Conservation (phyloP, 2,888 invertebrate species). For the Ectobius pallidus region DNA sequence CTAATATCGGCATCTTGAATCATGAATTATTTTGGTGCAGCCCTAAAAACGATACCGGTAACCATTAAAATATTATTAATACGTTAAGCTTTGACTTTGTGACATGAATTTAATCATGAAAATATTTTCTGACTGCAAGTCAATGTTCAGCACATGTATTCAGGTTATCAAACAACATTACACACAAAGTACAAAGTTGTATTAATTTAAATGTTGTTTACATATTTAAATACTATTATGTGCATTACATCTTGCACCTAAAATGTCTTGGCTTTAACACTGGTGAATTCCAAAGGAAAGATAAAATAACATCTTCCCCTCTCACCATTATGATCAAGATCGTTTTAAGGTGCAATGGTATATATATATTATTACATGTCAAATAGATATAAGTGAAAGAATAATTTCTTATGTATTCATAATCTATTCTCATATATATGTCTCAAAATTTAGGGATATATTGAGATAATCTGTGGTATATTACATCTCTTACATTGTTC, state of each 20-base stretch:
- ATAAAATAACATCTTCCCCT: neutral
- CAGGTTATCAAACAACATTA: conserved; percentile 32
- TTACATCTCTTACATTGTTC: conserved; percentile 18
- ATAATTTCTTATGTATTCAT: conserved; percentile 27
- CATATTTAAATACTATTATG: conserved; percentile 24
- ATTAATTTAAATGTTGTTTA: conserved; percentile 32
- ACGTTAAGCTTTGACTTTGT: neutral
- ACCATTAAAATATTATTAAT: neutral
- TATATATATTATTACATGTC: conserved; percentile 23
- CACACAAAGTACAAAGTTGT: conserved; percentile 31
- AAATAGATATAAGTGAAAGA: conserved; percentile 23
- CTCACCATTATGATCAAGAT: neutral
- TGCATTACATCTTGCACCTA: conserved; percentile 19
- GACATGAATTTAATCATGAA: neutral
- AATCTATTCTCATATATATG: conserved; percentile 23
- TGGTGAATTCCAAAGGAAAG: neutral
- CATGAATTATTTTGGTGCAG: neutral
- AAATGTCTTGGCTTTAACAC: conserved; percentile 1
- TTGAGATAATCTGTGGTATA: conserved; percentile 19
- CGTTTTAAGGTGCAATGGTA: conserved; percentile 8
- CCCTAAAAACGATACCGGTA: neutral
- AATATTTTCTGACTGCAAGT: conserved; percentile 4
- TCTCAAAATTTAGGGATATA: conserved; percentile 5
- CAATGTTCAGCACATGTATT: conserved; percentile 6
- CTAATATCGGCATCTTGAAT: too few species aligned